phyloP scores from a whole-genome alignment of 2,113 vertebrate species.

The Mobula hypostoma region DNA sequence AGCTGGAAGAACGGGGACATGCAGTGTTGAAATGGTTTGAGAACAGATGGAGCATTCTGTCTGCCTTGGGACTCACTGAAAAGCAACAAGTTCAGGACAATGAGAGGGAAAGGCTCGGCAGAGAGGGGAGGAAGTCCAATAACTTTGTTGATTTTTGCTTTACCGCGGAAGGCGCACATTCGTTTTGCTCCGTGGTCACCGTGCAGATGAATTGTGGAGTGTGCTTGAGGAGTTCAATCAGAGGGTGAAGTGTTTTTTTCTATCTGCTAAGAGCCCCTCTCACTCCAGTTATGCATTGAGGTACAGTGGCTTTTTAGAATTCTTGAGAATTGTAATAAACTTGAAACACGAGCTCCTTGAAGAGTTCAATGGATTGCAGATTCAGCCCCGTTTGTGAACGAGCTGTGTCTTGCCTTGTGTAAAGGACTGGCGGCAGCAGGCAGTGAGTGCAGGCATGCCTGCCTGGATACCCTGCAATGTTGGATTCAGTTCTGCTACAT shows the following conservation, averaged over 20 bases:
- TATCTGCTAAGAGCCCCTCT: background rate
- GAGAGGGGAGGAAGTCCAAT: background rate
- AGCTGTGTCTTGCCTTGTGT: too few species aligned
- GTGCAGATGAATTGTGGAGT: background rate
- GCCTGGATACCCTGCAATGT: background rate
- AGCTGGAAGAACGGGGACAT: background rate
- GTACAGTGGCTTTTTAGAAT: background rate
- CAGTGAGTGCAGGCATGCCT: too few species aligned
- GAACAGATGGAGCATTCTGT: slow-evolving; percentile 7
- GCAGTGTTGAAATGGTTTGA: background rate
- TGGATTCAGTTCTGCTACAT: background rate
- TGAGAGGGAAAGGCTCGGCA: background rate
- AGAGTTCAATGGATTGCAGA: background rate
- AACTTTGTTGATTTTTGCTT: background rate
- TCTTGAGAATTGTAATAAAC: background rate
- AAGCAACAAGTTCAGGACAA: slow-evolving; percentile 26
- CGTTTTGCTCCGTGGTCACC: background rate
- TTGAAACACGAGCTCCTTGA: background rate
- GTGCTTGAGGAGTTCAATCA: too few species aligned
- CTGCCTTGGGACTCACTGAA: background rate
- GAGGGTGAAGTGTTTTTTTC: too few species aligned
- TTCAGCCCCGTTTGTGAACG: background rate
- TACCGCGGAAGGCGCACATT: background rate
- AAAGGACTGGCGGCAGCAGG: background rate
- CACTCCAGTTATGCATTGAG: background rate